These are phyloP conservation scores for Linepithema humile DNA, from an alignment of 1,140 invertebrate genomes.

Conservation along the genomic window DNA sequence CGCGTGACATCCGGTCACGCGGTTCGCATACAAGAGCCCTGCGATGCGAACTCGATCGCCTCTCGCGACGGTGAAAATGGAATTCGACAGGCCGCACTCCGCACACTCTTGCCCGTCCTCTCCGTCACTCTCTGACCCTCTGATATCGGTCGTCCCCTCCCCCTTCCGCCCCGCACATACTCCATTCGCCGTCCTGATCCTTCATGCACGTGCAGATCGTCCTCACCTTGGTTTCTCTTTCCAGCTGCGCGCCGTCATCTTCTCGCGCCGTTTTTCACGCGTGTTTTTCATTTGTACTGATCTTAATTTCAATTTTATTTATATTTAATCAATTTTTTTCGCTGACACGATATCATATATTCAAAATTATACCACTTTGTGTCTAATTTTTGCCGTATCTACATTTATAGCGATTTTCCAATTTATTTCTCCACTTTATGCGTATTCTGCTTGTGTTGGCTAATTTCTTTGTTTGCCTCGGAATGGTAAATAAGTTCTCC, in stretches of 20 bases:
- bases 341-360: too few species aligned
- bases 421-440: neutral
- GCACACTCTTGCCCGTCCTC: neutral
- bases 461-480: constrained; percentile 14
- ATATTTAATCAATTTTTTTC: too few species aligned
- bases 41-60: constrained; percentile 48
- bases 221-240: too few species aligned
- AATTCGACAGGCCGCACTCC: constrained; percentile 65
- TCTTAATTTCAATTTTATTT: too few species aligned
- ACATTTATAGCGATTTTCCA: neutral
- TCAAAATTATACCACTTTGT: too few species aligned
- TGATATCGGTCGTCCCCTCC: neutral
- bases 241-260: too few species aligned
- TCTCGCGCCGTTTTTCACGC: too few species aligned
- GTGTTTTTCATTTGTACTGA: too few species aligned
- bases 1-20: constrained; percentile 69
- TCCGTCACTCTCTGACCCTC: constrained; percentile 22
- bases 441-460: neutral
- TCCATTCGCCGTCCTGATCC: neutral
- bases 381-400: too few species aligned
- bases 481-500: constrained; percentile 38
- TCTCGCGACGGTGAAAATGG: constrained; percentile 56
- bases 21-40: constrained; percentile 48
- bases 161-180: neutral
- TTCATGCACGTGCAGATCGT: neutral